Conservation (phyloP, 2,888 invertebrate species). For the Eretmocerus hayati region DNA sequence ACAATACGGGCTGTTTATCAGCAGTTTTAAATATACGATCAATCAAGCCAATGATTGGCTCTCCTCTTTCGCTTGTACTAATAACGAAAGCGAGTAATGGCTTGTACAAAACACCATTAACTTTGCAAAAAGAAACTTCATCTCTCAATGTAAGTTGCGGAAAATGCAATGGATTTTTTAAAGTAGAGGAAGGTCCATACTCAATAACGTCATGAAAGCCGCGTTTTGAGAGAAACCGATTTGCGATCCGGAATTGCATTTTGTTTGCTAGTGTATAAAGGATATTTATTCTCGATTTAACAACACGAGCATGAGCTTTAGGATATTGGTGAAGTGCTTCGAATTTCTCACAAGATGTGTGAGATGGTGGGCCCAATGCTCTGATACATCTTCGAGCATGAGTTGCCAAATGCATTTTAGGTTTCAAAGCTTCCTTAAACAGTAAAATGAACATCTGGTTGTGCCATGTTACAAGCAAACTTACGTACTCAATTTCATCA, state of each 20-base stretch:
- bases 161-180: background rate
- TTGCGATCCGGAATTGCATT: background rate
- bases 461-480: conserved; percentile 10
- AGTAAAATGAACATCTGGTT: conserved; percentile 1
- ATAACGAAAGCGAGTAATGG: too few species aligned
- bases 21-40: too few species aligned
- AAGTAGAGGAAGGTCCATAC: background rate
- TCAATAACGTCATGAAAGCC: background rate
- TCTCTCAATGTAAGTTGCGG: background rate
- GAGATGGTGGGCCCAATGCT: conserved; percentile 10
- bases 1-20: too few species aligned
- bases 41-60: too few species aligned
- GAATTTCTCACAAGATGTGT: conserved; percentile 12
- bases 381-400: background rate
- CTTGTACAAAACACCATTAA: background rate
- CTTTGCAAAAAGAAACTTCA: background rate
- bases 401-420: conserved; percentile 12
- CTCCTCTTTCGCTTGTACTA: too few species aligned
- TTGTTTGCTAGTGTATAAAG: background rate
- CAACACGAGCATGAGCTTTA: conserved; percentile 6
- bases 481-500: conserved; percentile 10
- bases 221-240: background rate
- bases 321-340: conserved; percentile 13
- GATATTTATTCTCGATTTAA: background rate
- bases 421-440: conserved; percentile 12